Evolutionary conservation across 2,797 vertebrate species (phyloP), one percentile per base, ranked within the genome.

Genomic region (Falco biarmicus): DNA sequence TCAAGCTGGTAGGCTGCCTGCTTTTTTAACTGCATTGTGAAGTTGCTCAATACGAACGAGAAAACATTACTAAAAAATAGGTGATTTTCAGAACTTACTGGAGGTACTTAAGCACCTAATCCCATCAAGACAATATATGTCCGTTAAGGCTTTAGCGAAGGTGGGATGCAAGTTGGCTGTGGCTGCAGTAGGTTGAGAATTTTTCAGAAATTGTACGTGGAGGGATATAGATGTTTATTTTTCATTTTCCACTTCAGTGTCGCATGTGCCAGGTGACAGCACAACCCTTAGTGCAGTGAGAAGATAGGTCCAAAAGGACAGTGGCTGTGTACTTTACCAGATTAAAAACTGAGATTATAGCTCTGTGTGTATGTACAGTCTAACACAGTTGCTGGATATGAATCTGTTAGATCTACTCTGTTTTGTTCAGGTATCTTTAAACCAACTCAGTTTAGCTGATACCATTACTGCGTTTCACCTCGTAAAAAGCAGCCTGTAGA

Each of bases 401-500:
- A 37, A 39, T 79, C 68, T 89, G 34, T 90, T 85, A 76, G 65
- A 77, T 69, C 66, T 79, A 25, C 29, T 64, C 8, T 41, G 0
- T 39, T 95, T 73, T 65, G 26, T 82, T 95, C 65, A 77, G n/a
- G 19, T 79, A 81, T 26, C 41, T 92, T 66, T 79, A 79, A 89
- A 82, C 32, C 39, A 20, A 0, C 39, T 34, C 28, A 22, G 64
- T 87, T 87, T 66, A 66, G 71, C 66, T 77, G 21, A 13, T 53
- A n/a, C 16, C n/a, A 1, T 29, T 25, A 39, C 81, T 83, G 71
- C 25, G 13, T 76, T 75, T 73, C 51, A 31, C 70, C 75, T 70
- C 32, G 13, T 89, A n/a, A 45, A 87, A 71, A 70, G 63, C 74
- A 68, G 28, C 51, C 50, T 0, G 3, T 51, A 31, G 54, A 3